phyloP scores from a whole-genome alignment of 2,113 vertebrate species.

The Notarius quadriscutis region DNA sequence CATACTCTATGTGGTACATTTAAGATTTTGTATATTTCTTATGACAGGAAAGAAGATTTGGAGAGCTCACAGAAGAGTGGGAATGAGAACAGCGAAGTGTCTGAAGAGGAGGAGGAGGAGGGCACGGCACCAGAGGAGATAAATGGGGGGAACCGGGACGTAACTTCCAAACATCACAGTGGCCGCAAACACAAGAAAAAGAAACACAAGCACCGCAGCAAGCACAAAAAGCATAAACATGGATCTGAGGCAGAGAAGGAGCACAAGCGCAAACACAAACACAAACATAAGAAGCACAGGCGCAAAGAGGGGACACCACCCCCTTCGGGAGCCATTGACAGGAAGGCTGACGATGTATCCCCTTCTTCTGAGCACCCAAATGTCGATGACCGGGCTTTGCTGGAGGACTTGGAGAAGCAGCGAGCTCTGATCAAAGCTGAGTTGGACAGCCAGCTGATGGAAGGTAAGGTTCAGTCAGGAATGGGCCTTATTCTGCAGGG shows the following conservation, averaged over 20 bases:
- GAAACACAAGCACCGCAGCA: conserved; percentile 98
- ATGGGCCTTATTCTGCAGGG: conserved; percentile 98
- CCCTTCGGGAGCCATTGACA: conserved; percentile 57
- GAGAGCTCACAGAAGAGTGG: conserved; percentile 84
- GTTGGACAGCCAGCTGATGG: conserved; percentile 97
- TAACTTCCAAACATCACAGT: conserved; percentile 80
- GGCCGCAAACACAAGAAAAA: conserved; percentile 93
- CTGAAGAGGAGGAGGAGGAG: conserved; percentile 83
- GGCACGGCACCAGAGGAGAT: conserved; percentile 69
- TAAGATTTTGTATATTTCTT: background rate
- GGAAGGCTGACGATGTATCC: conserved; percentile 77
- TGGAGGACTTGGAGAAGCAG: conserved; percentile 98
- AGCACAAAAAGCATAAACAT: conserved; percentile 98
- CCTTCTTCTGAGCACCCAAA: conserved; percentile 90
- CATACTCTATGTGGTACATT: background rate
- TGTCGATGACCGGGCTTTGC: conserved; percentile 90
- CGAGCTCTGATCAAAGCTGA: conserved; percentile 97
- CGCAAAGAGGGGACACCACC: conserved; percentile 80
- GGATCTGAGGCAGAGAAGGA: conserved; percentile 90
- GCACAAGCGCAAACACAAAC: conserved; percentile 92
- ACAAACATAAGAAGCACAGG: conserved; percentile 97
- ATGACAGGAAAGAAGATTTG: conserved; percentile 83
- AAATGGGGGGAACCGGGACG: conserved; percentile 81
- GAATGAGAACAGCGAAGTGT: conserved; percentile 92
- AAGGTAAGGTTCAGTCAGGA: conserved; percentile 96